These are phyloP conservation scores for Oscheius sp. DNA, from an alignment of 2,888 invertebrate genomes.

Conservation along the genomic window DNA sequence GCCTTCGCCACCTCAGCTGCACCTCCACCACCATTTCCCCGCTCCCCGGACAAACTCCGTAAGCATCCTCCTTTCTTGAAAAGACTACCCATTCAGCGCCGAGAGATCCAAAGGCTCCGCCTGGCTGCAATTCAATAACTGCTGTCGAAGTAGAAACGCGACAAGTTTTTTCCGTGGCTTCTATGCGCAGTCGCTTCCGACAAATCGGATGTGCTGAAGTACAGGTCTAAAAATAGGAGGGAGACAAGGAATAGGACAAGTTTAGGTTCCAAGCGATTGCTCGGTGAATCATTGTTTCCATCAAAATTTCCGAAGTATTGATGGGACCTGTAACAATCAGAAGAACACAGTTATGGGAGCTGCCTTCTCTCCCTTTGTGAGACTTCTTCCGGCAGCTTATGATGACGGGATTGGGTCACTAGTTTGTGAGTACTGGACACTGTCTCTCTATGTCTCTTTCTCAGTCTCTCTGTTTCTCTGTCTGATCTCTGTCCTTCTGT, in stretches of 20 bases:
- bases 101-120: constrained; percentile 28
- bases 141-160: constrained; percentile 46
- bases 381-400: constrained; percentile 66
- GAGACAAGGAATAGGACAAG: not conserved
- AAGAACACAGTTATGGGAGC: constrained; percentile 79
- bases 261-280: constrained; percentile 54
- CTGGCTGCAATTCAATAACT: constrained; percentile 51
- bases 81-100: constrained; percentile 1
- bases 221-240: constrained; percentile 24
- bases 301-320: constrained; percentile 83
- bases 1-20: constrained; percentile 24
- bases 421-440: constrained; percentile 55
- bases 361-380: constrained; percentile 81
- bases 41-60: constrained; percentile 29
- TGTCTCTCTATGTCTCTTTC: not conserved
- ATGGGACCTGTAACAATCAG: constrained; percentile 93
- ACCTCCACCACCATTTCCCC: constrained; percentile 3
- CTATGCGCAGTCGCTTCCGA: constrained; percentile 24
- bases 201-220: constrained; percentile 39
- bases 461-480: too few relatives aligned
- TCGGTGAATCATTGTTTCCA: constrained; percentile 68
- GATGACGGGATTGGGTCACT: constrained; percentile 69
- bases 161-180: constrained; percentile 34
- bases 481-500: too few relatives aligned
- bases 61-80: not conserved